Evolutionary conservation across 2,888 invertebrate genomes (phyloP).

Genomic region (Balanococcus diminutus): DNA sequence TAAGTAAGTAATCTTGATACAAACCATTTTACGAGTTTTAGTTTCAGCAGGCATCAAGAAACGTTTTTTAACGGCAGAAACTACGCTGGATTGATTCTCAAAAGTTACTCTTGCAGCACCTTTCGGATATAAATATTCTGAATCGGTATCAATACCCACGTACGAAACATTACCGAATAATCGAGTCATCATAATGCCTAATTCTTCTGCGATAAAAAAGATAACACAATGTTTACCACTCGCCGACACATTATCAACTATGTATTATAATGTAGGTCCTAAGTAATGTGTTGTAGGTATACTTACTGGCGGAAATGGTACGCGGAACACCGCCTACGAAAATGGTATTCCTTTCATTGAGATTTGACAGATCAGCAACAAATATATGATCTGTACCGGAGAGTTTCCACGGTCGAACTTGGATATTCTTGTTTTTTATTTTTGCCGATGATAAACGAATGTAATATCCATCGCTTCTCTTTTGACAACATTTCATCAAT

Average conservation of each 20-base stretch:
- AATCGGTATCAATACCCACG: constrained; percentile 50
- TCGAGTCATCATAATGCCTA: constrained; percentile 31
- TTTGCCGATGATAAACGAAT: neutral
- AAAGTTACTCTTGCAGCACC: constrained; percentile 48
- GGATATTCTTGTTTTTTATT: constrained; percentile 21
- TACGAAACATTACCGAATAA: constrained; percentile 46
- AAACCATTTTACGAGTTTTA: constrained; percentile 52
- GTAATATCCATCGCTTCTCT: constrained; percentile 30
- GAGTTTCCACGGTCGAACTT: constrained; percentile 47
- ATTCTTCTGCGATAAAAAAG: constrained; percentile 13
- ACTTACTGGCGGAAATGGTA: constrained; percentile 45
- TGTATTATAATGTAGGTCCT: too few species aligned
- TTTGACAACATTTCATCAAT: constrained; percentile 13
- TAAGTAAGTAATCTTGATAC: neutral
- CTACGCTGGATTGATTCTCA: neutral
- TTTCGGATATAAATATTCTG: constrained; percentile 45
- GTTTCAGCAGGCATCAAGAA: constrained; percentile 45
- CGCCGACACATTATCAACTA: too few species aligned
- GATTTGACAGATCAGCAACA: neutral
- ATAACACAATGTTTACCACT: too few species aligned
- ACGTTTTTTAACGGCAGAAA: constrained; percentile 44
- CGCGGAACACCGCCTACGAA: constrained; percentile 51
- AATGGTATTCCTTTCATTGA: constrained; percentile 33
- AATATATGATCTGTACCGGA: constrained; percentile 39
- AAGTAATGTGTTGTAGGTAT: neutral